Base-by-base conservation (phyloP, 2,888 invertebrate species). In the Mesorhabditis belari region DNA sequence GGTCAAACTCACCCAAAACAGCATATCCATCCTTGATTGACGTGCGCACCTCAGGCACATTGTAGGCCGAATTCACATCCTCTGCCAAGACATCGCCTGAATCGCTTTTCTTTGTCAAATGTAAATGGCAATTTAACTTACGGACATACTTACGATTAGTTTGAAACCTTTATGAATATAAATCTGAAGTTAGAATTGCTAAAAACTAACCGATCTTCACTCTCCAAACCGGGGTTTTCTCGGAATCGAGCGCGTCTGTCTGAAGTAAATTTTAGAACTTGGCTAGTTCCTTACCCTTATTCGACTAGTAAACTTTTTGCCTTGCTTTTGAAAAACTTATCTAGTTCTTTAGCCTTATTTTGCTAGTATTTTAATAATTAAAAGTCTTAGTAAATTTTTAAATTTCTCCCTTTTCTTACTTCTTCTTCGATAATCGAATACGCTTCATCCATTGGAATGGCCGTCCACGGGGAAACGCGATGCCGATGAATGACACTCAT, bases 21-120 rank as follows among this genome's bases (percentile, higher is more conserved):
- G 79, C 79, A 58, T 79, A 78, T 17, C 79, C 79, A 60, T 80
- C 76, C 62, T 69, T 76, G 52, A 66, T 65, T 1, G 79, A 77
- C 4, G 73, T 72, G 49, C 62, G 59, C 50, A 57, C 53, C 56
- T 62, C 49, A 49, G 71, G 66, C 59, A 78, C 62, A 61, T 74
- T 55, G 35, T 61, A 50, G 0, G 53, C 25, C n/a, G 66, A 60
- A 2, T 9, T 17, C 3, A 66, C 54, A 5, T 58, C 52, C 27
- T 56, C 50, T 5, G 65, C 65, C 4, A 62, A 19, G 6, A 64
- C 56, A 17, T 44, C 23, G 17, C 64, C 64, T 62, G 26, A 53
- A 54, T 35, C 35, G 6, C 35, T 12, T 35, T 35, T 35, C 17
- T 35, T 12, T 12, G 6, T 35, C 35, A 35, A 35, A 35, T 6